Conservation (phyloP, 2,113 vertebrate genomes). For the Ophiodon elongatus region DNA sequence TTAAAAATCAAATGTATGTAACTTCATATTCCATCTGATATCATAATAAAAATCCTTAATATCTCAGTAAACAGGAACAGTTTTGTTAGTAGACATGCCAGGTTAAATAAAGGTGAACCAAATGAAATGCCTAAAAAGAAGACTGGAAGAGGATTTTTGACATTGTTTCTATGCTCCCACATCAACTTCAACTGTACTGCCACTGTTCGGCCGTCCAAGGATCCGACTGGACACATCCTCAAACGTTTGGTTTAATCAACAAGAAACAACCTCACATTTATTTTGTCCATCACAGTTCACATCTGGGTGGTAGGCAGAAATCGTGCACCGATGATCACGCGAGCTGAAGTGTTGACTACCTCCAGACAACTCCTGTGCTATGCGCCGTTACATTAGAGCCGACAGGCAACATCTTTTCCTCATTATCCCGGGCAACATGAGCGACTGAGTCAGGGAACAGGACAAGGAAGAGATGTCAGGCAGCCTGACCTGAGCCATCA, state of each 20-base stretch:
- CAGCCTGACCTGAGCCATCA: slow-evolving; percentile 15
- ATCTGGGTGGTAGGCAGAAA: slow-evolving; percentile 7
- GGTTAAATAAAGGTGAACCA: slow-evolving; percentile 14
- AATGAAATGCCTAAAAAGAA: slow-evolving; percentile 6
- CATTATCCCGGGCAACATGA: slow-evolving; percentile 46
- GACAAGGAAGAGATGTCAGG: slow-evolving; percentile 9
- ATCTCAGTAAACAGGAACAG: background rate
- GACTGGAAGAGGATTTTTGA: background rate
- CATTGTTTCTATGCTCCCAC: background rate
- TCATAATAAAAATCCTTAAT: background rate
- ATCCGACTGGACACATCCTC: background rate
- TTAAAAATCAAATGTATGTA: background rate
- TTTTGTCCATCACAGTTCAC: background rate
- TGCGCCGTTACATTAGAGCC: slow-evolving; percentile 36
- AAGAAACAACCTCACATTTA: slow-evolving; percentile 7
- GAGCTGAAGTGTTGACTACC: slow-evolving; percentile 19
- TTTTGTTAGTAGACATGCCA: background rate
- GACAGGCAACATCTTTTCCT: slow-evolving; percentile 69
- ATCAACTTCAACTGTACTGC: background rate
- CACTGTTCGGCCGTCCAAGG: background rate
- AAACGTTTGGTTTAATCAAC: background rate
- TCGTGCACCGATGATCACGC: slow-evolving; percentile 19
- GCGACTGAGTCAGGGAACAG: slow-evolving; percentile 23
- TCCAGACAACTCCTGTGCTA: slow-evolving; percentile 47
- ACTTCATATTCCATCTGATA: background rate